Conservation (phyloP, 2,797 vertebrate genomes). For the Acestrorhynchus altus region DNA sequence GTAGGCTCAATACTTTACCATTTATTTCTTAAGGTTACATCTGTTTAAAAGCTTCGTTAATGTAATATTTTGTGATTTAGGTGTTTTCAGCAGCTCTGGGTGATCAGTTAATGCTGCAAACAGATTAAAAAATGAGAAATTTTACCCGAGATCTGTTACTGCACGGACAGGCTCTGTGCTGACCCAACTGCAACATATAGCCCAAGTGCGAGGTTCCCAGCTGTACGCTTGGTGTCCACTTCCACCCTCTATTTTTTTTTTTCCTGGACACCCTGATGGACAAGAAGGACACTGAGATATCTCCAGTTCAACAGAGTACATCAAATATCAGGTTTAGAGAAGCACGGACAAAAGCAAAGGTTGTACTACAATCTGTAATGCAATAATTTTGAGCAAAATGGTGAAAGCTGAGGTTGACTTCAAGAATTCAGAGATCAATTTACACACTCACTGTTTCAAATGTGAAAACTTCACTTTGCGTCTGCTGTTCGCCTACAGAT, state of each 20-base stretch:
- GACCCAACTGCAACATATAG: too few relatives aligned
- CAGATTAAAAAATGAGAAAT: too few relatives aligned
- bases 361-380: slow-evolving; percentile 15
- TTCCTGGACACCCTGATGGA: slow-evolving; percentile 3
- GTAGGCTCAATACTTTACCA: too few relatives aligned
- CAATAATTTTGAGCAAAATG: background rate
- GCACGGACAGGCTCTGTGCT: background rate
- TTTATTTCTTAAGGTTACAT: too few relatives aligned
- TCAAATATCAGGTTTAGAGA: slow-evolving; percentile 32
- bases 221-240: background rate
- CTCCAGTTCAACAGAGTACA: slow-evolving; percentile 7
- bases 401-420: background rate
- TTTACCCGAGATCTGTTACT: background rate
- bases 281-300: slow-evolving; percentile 14
- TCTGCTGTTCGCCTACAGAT: background rate
- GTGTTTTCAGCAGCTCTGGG: too few relatives aligned
- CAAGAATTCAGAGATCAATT: too few relatives aligned
- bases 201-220: background rate
- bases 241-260: background rate
- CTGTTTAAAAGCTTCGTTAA: too few relatives aligned
- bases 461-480: background rate
- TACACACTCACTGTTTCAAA: background rate
- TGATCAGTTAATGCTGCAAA: too few relatives aligned
- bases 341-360: background rate
- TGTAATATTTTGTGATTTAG: too few relatives aligned